phyloP scores from a whole-genome alignment of 1,140 invertebrate species.

The Anoplophora glabripennis region DNA sequence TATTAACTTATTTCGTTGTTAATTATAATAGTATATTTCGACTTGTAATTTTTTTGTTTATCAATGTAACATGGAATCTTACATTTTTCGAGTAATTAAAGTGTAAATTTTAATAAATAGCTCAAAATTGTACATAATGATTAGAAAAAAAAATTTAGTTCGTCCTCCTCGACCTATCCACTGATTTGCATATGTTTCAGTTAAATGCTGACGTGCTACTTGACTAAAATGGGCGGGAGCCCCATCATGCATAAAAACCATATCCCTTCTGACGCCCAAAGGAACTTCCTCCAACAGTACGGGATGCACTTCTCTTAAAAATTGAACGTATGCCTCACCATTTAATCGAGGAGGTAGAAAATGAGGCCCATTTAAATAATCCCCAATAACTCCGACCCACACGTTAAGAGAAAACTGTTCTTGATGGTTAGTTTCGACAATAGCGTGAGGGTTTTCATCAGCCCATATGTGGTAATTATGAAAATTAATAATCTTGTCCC shows the following conservation, averaged over 20 bases:
- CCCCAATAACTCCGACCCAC: slow-evolving; percentile 42
- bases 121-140: no score
- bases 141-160: no score
- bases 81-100: no score
- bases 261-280: slow-evolving; percentile 24
- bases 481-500: slow-evolving; percentile 43
- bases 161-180: slow-evolving; percentile 42
- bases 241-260: slow-evolving; percentile 35
- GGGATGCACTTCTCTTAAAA: slow-evolving; percentile 34
- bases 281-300: slow-evolving; percentile 31
- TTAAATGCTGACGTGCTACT: slow-evolving; percentile 32
- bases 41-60: no score
- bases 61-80: no score
- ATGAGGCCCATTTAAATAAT: slow-evolving; percentile 43
- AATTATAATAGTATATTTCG: no score
- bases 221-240: slow-evolving; percentile 27
- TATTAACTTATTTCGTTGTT: no score
- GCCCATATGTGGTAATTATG: slow-evolving; percentile 48
- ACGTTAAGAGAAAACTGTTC: slow-evolving; percentile 46
- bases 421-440: slow-evolving; percentile 41
- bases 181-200: slow-evolving; percentile 29
- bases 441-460: slow-evolving; percentile 45
- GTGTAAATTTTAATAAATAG: no score
- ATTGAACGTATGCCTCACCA: slow-evolving; percentile 35
- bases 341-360: slow-evolving; percentile 41